phyloP scores from a whole-genome alignment of 2,888 invertebrate species.

The Agriopis aurantiaria region DNA sequence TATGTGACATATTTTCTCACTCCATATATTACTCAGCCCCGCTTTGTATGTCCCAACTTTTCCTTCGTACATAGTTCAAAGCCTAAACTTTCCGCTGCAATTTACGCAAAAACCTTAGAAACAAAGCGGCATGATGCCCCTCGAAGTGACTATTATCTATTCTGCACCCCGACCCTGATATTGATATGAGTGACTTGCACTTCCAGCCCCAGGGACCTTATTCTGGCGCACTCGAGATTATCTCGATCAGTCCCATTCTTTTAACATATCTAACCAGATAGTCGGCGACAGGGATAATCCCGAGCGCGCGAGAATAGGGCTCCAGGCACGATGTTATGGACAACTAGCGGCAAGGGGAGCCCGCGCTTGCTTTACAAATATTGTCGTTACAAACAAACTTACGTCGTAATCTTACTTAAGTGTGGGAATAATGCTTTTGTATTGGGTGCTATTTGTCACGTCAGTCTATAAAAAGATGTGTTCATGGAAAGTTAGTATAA shows the following conservation, averaged over 20 bases:
- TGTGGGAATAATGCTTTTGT: slow-evolving; percentile 63
- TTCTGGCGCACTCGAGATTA: not conserved
- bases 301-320: not conserved
- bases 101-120: slow-evolving; percentile 76
- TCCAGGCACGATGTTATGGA: slow-evolving; percentile 65
- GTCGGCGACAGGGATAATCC: not conserved
- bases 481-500: not conserved
- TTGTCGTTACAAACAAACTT: slow-evolving; percentile 76
- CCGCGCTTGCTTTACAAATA: slow-evolving; percentile 77
- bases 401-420: slow-evolving; percentile 72
- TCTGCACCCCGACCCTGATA: slow-evolving; percentile 64
- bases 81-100: slow-evolving; percentile 48
- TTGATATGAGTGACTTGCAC: slow-evolving; percentile 86
- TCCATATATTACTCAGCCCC: too few species aligned
- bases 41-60: slow-evolving; percentile 29
- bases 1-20: too few species aligned
- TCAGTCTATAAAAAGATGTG: slow-evolving; percentile 33
- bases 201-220: slow-evolving; percentile 62
- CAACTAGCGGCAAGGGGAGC: slow-evolving; percentile 66
- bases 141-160: slow-evolving; percentile 21
- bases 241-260: not conserved
- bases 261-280: not conserved
- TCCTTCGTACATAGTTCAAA: slow-evolving; percentile 36
- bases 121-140: slow-evolving; percentile 69
- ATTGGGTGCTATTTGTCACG: slow-evolving; percentile 43